These are phyloP conservation scores for Potamarius usumacintae DNA, from an alignment of 2,113 vertebrate genomes.

Conservation along the genomic window DNA sequence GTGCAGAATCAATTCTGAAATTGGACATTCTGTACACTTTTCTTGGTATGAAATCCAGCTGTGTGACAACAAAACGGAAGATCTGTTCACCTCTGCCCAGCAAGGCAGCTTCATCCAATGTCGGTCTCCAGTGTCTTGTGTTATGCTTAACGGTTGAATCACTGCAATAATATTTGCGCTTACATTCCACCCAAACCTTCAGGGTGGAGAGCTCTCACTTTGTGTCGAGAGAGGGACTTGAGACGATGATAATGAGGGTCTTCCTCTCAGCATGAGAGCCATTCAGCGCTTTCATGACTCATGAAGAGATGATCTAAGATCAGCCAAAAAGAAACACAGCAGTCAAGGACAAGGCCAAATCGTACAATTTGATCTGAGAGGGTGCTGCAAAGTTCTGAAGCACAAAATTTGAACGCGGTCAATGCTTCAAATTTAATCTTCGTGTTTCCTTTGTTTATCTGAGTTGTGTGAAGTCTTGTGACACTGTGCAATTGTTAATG, in stretches of 20 bases:
- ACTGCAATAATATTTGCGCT: conserved; percentile 67
- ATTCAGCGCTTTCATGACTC: conserved; percentile 19
- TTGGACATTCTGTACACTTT: conserved; percentile 24
- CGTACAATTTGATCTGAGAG: not conserved
- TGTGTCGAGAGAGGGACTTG: not conserved
- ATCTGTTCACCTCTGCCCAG: conserved; percentile 44
- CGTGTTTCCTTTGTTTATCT: conserved; percentile 57
- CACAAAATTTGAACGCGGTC: conserved; percentile 32
- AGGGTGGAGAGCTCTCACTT: conserved; percentile 43
- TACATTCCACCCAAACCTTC: conserved; percentile 57
- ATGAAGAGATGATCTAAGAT: conserved; percentile 11
- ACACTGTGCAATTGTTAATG: conserved; percentile 70
- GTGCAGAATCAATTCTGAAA: conserved; percentile 30
- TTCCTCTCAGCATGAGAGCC: conserved; percentile 19
- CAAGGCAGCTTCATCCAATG: conserved; percentile 37
- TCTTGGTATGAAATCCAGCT: conserved; percentile 43
- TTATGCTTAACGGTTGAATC: conserved; percentile 69
- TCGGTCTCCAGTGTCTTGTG: conserved; percentile 47
- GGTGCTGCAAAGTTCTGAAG: not conserved
- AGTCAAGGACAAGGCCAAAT: not conserved
- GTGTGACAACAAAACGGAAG: conserved; percentile 54
- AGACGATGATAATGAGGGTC: conserved; percentile 38
- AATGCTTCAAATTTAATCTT: conserved; percentile 5
- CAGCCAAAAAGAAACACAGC: not conserved
- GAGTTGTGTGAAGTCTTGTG: conserved; percentile 63